phyloP scores from a whole-genome alignment of 1,140 invertebrate genomes.

The Listronotus bonariensis region DNA sequence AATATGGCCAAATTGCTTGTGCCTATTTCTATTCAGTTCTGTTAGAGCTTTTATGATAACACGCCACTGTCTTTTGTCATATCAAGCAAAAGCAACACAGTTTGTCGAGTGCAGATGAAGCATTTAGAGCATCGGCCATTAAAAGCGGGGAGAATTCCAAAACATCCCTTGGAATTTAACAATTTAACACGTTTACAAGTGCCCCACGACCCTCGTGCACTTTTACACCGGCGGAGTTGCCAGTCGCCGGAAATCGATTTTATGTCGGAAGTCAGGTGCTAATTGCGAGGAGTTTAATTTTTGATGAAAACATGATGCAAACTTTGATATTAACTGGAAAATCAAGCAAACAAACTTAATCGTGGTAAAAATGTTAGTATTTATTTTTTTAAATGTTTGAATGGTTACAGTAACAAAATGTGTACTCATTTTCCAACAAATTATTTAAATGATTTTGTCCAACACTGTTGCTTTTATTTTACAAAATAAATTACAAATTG shows the following conservation, averaged over 20 bases:
- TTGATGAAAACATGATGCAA: constrained; percentile 23
- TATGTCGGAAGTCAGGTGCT: constrained; percentile 33
- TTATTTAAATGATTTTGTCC: too few species aligned
- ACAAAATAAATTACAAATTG: too few species aligned
- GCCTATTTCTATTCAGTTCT: neutral
- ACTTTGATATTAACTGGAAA: constrained; percentile 2
- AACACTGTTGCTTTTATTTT: too few species aligned
- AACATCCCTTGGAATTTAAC: constrained; percentile 12
- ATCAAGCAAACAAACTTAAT: too few species aligned
- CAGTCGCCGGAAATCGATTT: constrained; percentile 30
- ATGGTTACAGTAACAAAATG: too few species aligned
- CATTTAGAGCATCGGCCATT: constrained; percentile 36
- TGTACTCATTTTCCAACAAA: too few species aligned
- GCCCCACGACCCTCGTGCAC: constrained; percentile 2
- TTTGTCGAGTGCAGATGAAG: constrained; percentile 36
- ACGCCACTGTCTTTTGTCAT: constrained; percentile 28
- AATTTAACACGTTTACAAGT: constrained; percentile 13
- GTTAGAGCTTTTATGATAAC: too few species aligned
- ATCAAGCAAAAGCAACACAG: constrained; percentile 29
- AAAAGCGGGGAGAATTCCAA: constrained; percentile 22
- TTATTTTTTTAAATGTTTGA: too few species aligned
- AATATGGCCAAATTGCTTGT: too few species aligned
- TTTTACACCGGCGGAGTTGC: constrained; percentile 10
- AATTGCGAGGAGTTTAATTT: constrained; percentile 29
- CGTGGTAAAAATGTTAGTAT: too few species aligned